These are phyloP conservation scores for Plusia festucae DNA, from an alignment of 2,888 invertebrate species.

Conservation along the genomic window DNA sequence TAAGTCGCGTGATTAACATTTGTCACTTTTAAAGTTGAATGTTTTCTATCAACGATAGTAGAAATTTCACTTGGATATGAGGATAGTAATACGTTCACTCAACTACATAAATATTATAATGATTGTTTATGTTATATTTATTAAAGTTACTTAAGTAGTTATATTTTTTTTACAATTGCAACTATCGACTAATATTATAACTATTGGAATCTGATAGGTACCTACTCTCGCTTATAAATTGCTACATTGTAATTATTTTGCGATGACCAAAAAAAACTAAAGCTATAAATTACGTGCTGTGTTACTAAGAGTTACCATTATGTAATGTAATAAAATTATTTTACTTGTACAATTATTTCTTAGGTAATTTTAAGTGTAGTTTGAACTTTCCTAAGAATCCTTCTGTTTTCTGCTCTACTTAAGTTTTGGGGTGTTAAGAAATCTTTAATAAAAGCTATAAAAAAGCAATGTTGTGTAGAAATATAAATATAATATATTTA, in stretches of 20 bases:
- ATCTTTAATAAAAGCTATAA: constrained; percentile 24
- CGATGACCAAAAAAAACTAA: constrained; percentile 71
- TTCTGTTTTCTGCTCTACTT: constrained; percentile 51
- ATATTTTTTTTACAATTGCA: constrained; percentile 30
- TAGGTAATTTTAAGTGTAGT: constrained; percentile 52
- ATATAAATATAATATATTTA: constrained; percentile 17
- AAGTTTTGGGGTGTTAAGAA: constrained; percentile 24
- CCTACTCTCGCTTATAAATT: constrained; percentile 43
- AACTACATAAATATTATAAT: constrained; percentile 5
- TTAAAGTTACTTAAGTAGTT: too few species aligned
- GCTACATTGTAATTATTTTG: constrained; percentile 67
- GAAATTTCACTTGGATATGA: too few species aligned
- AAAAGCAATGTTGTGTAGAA: neutral
- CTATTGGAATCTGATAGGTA: constrained; percentile 27
- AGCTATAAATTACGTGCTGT: constrained; percentile 57
- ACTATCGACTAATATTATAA: too few species aligned
- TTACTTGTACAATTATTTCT: constrained; percentile 52
- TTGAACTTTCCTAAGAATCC: constrained; percentile 35
- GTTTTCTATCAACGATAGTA: too few species aligned
- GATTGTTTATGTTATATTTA: neutral
- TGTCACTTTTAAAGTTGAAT: too few species aligned
- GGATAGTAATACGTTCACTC: too few species aligned
- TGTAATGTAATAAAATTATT: constrained; percentile 65
- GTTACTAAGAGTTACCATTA: constrained; percentile 61
- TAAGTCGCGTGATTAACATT: too few species aligned